Base-by-base conservation (phyloP, 2,113 vertebrate genomes). In the Psilopsiagon aurifrons region DNA sequence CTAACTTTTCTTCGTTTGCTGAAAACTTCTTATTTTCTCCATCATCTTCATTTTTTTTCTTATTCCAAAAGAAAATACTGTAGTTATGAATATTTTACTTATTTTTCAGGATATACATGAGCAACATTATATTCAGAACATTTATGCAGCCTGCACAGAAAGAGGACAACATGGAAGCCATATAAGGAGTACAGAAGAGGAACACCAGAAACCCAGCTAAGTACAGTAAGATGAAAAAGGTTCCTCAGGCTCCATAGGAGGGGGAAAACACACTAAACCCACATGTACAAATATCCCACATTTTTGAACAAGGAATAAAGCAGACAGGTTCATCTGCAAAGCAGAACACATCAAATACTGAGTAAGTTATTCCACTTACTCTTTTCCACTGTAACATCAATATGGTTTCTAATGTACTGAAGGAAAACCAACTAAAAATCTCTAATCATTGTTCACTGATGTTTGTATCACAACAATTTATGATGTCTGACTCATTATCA, bases 11-110 rank as follows among this genome's bases (percentile, higher is more conserved):
- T 64, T 99, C 99, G 70, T 98, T 98, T 4, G 98, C 92, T 17
- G 98, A 98, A 94, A 98, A 97, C 57, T 99, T 99, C 97, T 99
- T 99, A 44, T 97, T 98, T 63, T 99, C 98, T 28, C 97, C 80
- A 44, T 99, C 98, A 75, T 98, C 98, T 90, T 99, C 99, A 82
- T 83, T 98, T 95, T 98, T 99, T 98, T 99, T 99, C 96, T 99
- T 98, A 94, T 97, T 98, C 98, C 98, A 98, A 92, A 97, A 90
- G 59, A 96, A 97, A 97, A 63, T 23, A 95, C 63, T 77, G 76
- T 25, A 52, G 95, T 94, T 96, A 84, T 4, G 17, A 95, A 68
- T 88, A 95, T 46, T 86, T 90, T 86, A 96, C 86, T 92, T 92
- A 78, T 95, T 94, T 96, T 95, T 95, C 88, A 94, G 62, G 27